Base-by-base conservation (phyloP, 2,113 vertebrate genomes). In the Cinclus cinclus region DNA sequence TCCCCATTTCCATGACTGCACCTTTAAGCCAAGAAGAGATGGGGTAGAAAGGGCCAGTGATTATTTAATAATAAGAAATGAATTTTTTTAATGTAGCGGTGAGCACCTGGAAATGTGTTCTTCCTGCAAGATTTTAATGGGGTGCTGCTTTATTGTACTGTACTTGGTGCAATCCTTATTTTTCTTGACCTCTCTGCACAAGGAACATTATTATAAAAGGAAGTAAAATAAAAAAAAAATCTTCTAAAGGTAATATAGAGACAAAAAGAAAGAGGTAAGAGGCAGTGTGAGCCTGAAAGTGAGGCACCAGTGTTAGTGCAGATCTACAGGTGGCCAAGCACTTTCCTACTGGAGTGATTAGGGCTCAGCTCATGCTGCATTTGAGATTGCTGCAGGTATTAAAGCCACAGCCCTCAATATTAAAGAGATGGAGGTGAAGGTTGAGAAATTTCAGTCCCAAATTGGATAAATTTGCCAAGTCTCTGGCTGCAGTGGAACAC, bases 381-480 rank as follows among this genome's bases (percentile, higher is more conserved):
- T 83, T 46, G 46, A 53, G 59, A 93, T 70, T 64, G 73, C 49
- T 21, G 21, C n/a, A 80, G 33, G 37, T n/a, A 90, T 58, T 76
- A 80, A 70, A 90, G 55, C 24, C 63, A 70, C 53, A 88, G 59
- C n/a, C 42, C 59, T 86, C 0, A 1, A 33, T 74, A 80, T 74
- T 69, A 89, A 83, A 86, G 63, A 90, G n/a, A 86, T 39, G 21
- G 64, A 95, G 47, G 71, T 55, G 33, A 94, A 96, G 35, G 63
- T 33, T 93, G 89, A 77, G 83, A 94, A 89, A 89, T 88, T 92
- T 81, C 59, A 92, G 59, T 83, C 69, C 47, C 56, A 92, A 77
- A 97, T 74, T 80, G 68, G 92, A 93, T 92, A 93, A 81, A 89
- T 92, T 87, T 93, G 39, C 92, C 46, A 73, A 63, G 42, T 67